Evolutionary conservation across 30 jellyfish, hydroid and myxozoan genomes (phyloP), one percentile per base, ranked within the genome.

Genomic region (Turritopsis rubra): DNA sequence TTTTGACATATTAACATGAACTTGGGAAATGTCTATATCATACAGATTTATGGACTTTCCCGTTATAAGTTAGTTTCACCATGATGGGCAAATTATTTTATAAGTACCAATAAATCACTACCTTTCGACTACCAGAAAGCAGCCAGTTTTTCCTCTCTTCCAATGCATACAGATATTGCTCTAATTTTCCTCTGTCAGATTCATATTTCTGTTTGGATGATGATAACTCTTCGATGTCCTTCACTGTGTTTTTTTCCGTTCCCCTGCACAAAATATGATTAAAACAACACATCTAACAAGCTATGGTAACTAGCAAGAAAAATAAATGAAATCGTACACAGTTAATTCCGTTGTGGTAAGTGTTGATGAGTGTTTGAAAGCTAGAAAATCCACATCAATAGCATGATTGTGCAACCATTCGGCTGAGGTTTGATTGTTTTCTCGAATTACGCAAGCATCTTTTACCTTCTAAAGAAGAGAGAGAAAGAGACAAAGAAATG

Each of bases 101-200:
- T 28, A 68, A 54, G 54, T n/a, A 65, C 28, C 30, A n/a, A n/a
- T n/a, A 18, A 18, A n/a, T 17, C n/a, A 65, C 30, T 60, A 89
- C 96, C 91, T 91, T 85, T 75, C 96, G 77, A 66, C 96, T 89
- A 71, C 82, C 95, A 60, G 85, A 60, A 41, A 89, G 52, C 24
- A 89, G 86, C 96, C 96, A 89, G 74, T 89, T 75, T 8, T 84
- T 85, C 21, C 96, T 81, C 52, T 84, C 96, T 75, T 89, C 90
- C 70, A 91, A 80, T 13, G 85, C 84, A 54, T 87, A 74, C 20
- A 85, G 60, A 41, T 41, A 41, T 13, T 41, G 5, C 5, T 41
- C 60, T 41, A 41, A 13, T 41, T 41, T 5, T 41, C 13, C 60
- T 41, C 60, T 41, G 60, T 41, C 60, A 41, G 60, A 5, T 13